Evolutionary conservation across 35 echinoderm and acorn worm species (phyloP).

Genomic region (Patiria miniata): DNA sequence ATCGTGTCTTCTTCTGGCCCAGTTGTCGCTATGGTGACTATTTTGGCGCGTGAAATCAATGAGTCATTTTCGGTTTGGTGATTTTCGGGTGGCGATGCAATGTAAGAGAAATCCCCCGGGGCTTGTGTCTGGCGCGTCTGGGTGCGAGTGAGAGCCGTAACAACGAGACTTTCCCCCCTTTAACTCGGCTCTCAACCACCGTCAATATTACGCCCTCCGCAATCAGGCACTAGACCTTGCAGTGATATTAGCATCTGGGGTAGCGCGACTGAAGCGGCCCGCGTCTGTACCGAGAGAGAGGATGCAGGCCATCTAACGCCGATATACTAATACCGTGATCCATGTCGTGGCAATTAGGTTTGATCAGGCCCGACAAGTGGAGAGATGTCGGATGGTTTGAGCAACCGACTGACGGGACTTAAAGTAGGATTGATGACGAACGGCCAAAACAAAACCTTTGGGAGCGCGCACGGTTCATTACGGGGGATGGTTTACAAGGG

Average conservation of each 20-base stretch:
- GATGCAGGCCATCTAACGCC: conserved; percentile 15
- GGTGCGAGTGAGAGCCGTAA: not conserved
- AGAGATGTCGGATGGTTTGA: no score
- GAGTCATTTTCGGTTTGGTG: conserved; percentile 19
- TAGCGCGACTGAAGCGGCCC: not conserved
- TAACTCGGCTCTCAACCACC: no score
- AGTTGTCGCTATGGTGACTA: conserved; percentile 7
- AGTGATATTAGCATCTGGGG: not conserved
- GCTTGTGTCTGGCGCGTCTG: conserved; percentile 2
- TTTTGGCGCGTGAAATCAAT: conserved; percentile 33
- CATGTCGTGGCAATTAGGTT: conserved; percentile 21
- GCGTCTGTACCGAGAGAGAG: not conserved
- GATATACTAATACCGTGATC: conserved; percentile 28
- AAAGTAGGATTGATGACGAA: conserved; percentile 17
- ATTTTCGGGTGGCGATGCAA: conserved; percentile 9
- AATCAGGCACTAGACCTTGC: conserved; percentile 1
- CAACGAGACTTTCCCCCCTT: no score
- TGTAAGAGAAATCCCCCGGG: not conserved
- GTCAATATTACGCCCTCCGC: not conserved
- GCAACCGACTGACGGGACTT: no score
- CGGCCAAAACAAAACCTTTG: not conserved
- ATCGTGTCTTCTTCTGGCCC: conserved; percentile 18
- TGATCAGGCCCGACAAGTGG: conserved; percentile 16
- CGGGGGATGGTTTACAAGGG: no score
- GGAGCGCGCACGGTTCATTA: no score